Evolutionary conservation across 2,888 invertebrate species (phyloP), one percentile per base, ranked within the genome.

Genomic region (Parochlus steinenii): DNA sequence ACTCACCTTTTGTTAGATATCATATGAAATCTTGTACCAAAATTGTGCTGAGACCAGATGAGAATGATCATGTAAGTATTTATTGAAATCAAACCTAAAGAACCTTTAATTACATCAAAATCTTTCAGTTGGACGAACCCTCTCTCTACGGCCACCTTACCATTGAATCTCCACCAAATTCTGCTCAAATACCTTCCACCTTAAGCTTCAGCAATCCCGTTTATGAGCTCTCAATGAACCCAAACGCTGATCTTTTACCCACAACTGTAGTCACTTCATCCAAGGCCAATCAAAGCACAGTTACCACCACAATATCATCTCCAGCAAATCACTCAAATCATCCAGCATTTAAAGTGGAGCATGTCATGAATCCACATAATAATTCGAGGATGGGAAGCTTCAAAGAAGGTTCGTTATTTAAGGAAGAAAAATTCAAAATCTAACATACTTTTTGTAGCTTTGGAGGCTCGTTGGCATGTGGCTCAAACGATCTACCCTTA

Each of bases 401-500:
- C n/a, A n/a, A n/a, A n/a, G n/a, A n/a, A n/a, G n/a, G n/a, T n/a
- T n/a, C n/a, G n/a, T n/a, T 27, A 27, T 12, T 10, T 15, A 11
- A 15, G 3, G 6, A 28, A 11, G 24, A 32, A 10, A 25, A 20
- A n/a, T n/a, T n/a, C n/a, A n/a, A 27, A 24, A 19, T 37, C 33
- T 31, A 33, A 41, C 56, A 55, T 3, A 11, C 7, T 12, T 5
- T 26, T 5, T 26, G 12, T 26, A n/a, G 58, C 59, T 8, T 53
- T 58, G 26, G 55, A 51, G 11, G 51, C 79, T 2, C 65, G 89
- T 20, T 74, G 79, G 70, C 74, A 78, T 41, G 86, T 87, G 2
- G 77, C 85, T 0, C 77, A 78, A 44, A 69, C 75, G 1, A 81
- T 89, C 43, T 87, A 83, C 58, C 87, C 86, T 0, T 86, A 86